Evolutionary conservation across 2,113 vertebrate species (phyloP).

Genomic region (Rhagologus leucostigma): DNA sequence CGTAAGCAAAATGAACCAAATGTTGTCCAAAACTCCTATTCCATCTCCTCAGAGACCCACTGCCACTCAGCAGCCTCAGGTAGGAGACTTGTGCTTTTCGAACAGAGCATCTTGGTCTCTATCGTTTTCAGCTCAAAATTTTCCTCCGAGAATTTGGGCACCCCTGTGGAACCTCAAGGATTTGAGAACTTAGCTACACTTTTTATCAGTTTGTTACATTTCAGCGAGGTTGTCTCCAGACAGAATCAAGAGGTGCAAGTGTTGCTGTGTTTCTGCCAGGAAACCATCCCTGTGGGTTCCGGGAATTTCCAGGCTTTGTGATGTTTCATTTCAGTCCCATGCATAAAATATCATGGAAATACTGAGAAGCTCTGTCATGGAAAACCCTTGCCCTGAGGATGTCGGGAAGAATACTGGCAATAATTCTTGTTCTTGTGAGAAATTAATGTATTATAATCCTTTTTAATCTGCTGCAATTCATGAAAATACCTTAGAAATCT

Average conservation of each 20-base stretch:
- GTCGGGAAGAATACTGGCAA: not conserved
- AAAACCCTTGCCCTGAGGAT: not conserved
- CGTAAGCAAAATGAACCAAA: slow-evolving; percentile 89
- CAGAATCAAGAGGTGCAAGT: not conserved
- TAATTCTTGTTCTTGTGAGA: not conserved
- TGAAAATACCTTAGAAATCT: not conserved
- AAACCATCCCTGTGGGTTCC: not conserved
- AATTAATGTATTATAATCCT: not conserved
- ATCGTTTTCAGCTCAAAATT: not conserved
- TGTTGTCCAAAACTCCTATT: slow-evolving; percentile 78
- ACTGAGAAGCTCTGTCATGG: not conserved
- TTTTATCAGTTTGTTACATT: not conserved
- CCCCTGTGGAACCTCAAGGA: not conserved
- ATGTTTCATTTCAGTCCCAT: not conserved
- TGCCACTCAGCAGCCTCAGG: slow-evolving; percentile 91
- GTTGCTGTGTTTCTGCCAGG: not conserved
- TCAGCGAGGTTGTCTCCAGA: not conserved
- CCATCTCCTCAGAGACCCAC: slow-evolving; percentile 87
- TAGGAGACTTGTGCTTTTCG: slow-evolving; percentile 45
- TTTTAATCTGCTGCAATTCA: not conserved
- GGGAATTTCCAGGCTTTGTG: not conserved
- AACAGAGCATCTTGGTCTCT: not conserved
- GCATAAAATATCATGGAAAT: not conserved
- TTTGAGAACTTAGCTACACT: accelerated
- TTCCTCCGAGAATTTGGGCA: not conserved